A percentile compares a stretch with the other conserved stretches of the same genome.
Evolutionary conservation across 92 coral and sea anemone species (phyloP).

Genomic region (Epizoanthus scotinus): DNA sequence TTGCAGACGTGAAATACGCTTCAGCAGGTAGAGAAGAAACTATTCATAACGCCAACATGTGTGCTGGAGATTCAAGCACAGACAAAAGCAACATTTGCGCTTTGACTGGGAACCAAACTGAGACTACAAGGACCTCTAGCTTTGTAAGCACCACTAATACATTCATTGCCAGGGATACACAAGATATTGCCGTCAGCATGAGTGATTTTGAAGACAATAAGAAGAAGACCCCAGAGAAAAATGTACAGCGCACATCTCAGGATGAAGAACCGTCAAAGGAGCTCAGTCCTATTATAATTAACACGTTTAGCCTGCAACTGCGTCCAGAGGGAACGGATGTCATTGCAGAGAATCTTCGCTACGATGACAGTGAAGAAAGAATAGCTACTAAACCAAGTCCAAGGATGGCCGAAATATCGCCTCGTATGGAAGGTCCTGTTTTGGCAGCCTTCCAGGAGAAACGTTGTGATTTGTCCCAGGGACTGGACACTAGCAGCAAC

Average conservation of each 20-base stretch:
- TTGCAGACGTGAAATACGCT: background rate
- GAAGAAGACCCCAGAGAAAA: background rate
- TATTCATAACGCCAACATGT: background rate
- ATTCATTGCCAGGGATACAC: background rate
- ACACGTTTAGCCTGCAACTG: constrained; percentile 19
- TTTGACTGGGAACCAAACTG: background rate
- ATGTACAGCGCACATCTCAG: background rate
- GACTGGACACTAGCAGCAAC: background rate
- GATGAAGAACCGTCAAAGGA: background rate
- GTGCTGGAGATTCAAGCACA: background rate
- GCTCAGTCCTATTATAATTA: constrained; percentile 20
- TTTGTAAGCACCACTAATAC: background rate
- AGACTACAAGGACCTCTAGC: background rate
- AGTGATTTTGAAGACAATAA: background rate
- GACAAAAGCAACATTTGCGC: background rate
- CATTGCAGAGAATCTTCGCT: background rate
- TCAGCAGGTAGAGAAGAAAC: background rate
- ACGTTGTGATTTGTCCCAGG: background rate
- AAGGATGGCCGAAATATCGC: background rate
- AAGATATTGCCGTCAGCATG: background rate
- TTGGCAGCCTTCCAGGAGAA: background rate
- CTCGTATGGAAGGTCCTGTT: background rate
- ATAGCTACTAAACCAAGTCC: background rate
- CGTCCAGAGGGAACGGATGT: background rate
- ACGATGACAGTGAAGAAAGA: background rate